Percentiles rank a stretch among this genome's conserved stretches.
These are phyloP conservation scores for Tetraneura akinire DNA, from an alignment of 1,140 invertebrate genomes.

Conservation along the genomic window DNA sequence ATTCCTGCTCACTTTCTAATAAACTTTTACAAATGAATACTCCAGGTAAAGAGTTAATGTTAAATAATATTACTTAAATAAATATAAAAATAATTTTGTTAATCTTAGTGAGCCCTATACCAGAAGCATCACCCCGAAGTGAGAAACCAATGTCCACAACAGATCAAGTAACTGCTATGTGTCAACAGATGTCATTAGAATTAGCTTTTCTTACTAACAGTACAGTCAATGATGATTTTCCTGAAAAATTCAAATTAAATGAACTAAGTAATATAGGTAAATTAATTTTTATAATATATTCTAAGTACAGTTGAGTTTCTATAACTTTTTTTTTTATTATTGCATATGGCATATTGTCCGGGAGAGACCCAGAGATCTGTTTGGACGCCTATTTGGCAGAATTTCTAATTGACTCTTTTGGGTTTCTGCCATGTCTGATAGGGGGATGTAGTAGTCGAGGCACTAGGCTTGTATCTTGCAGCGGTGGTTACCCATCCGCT, in stretches of 20 bases:
- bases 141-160: conserved; percentile 60
- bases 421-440: no score
- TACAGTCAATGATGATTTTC: conserved; percentile 4
- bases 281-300: neutral
- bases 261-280: neutral
- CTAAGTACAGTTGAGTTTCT: neutral
- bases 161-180: conserved; percentile 82
- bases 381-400: no score
- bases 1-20: conserved; percentile 59
- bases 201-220: conserved; percentile 75
- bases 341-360: no score
- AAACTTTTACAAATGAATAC: conserved; percentile 61
- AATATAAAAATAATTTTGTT: neutral
- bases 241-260: conserved; percentile 38
- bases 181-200: conserved; percentile 83
- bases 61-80: neutral
- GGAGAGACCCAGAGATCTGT: no score
- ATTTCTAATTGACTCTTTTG: no score
- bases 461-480: no score
- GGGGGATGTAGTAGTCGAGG: no score
- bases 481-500: no score
- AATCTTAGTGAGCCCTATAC: conserved; percentile 73
- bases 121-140: conserved; percentile 69
- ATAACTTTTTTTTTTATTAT: no score
- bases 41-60: conserved; percentile 59